A percentile compares a stretch with the other conserved stretches of the same genome.
Conservation (phyloP, 2,888 invertebrate species). For the Sphaerophoria rueppellii region DNA sequence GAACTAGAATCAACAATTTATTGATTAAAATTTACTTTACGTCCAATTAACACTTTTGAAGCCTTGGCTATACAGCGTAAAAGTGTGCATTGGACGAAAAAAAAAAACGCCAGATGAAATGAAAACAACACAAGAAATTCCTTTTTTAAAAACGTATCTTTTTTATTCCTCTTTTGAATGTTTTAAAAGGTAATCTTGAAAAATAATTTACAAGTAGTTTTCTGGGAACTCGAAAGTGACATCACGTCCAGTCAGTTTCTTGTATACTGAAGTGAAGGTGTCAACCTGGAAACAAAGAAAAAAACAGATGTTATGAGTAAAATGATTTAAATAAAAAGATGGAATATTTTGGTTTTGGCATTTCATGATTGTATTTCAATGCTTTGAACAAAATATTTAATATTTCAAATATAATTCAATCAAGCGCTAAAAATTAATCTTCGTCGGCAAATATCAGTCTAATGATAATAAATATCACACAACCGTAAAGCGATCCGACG, state of each 20-base stretch:
- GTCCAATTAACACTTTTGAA: slow-evolving; percentile 56
- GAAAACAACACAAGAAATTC: not conserved
- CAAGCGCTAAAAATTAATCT: slow-evolving; percentile 37
- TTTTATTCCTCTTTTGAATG: slow-evolving; percentile 65
- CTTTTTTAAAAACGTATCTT: slow-evolving; percentile 56
- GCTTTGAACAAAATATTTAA: not conserved
- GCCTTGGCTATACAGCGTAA: slow-evolving; percentile 24
- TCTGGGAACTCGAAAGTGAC: slow-evolving; percentile 99
- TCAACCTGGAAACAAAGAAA: slow-evolving; percentile 89
- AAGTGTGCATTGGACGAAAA: slow-evolving; percentile 55
- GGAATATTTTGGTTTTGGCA: not conserved
- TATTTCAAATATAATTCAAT: not conserved
- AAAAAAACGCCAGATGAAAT: not conserved
- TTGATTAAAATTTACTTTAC: slow-evolving; percentile 28
- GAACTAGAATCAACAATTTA: slow-evolving; percentile 16
- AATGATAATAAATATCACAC: slow-evolving; percentile 29
- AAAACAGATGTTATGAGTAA: not conserved
- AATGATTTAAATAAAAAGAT: not conserved
- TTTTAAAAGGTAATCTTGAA: slow-evolving; percentile 53
- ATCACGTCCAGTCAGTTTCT: slow-evolving; percentile 99
- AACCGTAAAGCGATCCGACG: slow-evolving; percentile 68
- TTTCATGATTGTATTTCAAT: slow-evolving; percentile 12
- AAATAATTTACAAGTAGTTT: slow-evolving; percentile 89
- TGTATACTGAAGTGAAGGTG: slow-evolving; percentile 99
- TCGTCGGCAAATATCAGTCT: slow-evolving; percentile 61